These are phyloP conservation scores for Neostethus bicornis DNA, from an alignment of 2,797 vertebrate species.

Conservation along the genomic window DNA sequence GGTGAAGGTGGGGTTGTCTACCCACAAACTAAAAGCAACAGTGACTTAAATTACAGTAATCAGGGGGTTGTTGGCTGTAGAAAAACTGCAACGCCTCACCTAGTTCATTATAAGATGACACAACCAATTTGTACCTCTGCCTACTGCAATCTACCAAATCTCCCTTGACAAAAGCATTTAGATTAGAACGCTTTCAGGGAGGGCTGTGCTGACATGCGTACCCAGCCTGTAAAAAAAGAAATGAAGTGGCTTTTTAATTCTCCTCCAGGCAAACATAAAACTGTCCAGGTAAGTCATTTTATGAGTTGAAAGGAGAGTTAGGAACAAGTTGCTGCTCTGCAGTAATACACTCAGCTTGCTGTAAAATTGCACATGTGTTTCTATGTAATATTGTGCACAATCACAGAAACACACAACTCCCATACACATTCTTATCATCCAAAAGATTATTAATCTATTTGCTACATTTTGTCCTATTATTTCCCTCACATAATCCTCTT, in stretches of 20 bases:
- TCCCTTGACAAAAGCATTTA: slow-evolving; percentile 87
- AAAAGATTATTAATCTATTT: slow-evolving; percentile 81
- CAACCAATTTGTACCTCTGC: slow-evolving; percentile 85
- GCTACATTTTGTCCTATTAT: slow-evolving; percentile 87
- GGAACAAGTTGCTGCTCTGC: slow-evolving; percentile 58
- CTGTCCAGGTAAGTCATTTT: slow-evolving; percentile 86
- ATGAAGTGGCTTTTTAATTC: slow-evolving; percentile 84
- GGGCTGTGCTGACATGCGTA: slow-evolving; percentile 76
- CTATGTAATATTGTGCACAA: slow-evolving; percentile 26
- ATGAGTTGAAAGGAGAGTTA: slow-evolving; percentile 76
- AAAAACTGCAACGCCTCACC: slow-evolving; percentile 83
- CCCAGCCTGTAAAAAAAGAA: slow-evolving; percentile 77
- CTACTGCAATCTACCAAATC: slow-evolving; percentile 84
- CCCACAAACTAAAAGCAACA: slow-evolving; percentile 62
- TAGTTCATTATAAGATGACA: slow-evolving; percentile 87
- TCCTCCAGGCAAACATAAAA: slow-evolving; percentile 85
- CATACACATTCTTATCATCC: slow-evolving; percentile 60
- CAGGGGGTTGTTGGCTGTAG: slow-evolving; percentile 79
- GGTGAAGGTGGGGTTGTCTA: slow-evolving; percentile 54
- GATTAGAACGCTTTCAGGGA: slow-evolving; percentile 81
- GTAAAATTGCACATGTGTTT: slow-evolving; percentile 27
- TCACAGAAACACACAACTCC: slow-evolving; percentile 20
- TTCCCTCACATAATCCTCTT: slow-evolving; percentile 90
- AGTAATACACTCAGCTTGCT: slow-evolving; percentile 34
- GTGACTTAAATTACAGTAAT: slow-evolving; percentile 80